Evolutionary conservation across 2,888 invertebrate species (phyloP).

Genomic region (Acanthosepion pharaonis): DNA sequence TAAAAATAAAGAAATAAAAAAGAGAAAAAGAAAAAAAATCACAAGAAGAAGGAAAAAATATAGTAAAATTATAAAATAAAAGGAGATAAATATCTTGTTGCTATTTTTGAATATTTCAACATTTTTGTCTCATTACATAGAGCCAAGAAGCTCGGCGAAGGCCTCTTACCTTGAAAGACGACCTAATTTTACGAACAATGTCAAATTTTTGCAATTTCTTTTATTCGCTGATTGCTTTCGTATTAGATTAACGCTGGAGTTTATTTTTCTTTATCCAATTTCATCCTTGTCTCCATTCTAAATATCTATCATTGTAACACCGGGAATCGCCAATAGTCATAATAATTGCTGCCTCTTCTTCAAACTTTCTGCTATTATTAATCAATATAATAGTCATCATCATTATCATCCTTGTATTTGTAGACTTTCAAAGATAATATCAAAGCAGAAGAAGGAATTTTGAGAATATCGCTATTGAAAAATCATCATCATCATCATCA

Average conservation of each 20-base stretch:
- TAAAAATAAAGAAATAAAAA: neutral
- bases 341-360: neutral
- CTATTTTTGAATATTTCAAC: neutral
- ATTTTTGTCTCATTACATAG: neutral
- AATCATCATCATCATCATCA: neutral
- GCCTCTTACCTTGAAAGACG: neutral
- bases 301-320: neutral
- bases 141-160: neutral
- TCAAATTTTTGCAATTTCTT: neutral
- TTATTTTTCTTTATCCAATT: neutral
- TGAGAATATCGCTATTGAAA: too few species aligned
- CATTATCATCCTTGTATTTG: neutral
- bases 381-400: neutral
- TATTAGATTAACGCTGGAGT: neutral
- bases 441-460: neutral
- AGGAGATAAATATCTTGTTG: neutral
- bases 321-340: neutral
- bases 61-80: neutral
- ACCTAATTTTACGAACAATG: constrained; percentile 1
- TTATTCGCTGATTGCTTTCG: neutral
- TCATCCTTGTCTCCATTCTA: neutral
- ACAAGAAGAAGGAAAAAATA: neutral
- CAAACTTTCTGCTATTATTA: neutral
- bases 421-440: neutral
- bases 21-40: neutral